Evolutionary conservation across 2,888 invertebrate genomes (phyloP).

Genomic region (Hirudinaria manillensis): DNA sequence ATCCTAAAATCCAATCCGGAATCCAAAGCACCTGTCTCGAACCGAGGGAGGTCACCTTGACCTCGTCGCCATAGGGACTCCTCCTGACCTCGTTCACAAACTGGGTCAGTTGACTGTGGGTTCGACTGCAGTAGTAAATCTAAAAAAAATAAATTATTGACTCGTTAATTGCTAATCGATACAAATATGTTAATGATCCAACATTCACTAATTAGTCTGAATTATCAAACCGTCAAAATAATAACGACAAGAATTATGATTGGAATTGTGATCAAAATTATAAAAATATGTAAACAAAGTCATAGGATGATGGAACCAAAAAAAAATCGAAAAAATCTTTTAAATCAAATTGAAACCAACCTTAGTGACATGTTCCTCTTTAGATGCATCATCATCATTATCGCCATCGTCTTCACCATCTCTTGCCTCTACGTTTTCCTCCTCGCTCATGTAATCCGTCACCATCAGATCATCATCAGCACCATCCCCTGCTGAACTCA

Average conservation of each 20-base stretch:
- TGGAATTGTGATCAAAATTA: too few relatives aligned
- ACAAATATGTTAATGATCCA: too few relatives aligned
- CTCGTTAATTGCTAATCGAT: too few relatives aligned
- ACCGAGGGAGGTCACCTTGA: conserved; percentile 75
- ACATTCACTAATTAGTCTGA: too few relatives aligned
- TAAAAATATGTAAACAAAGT: too few relatives aligned
- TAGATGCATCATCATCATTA: conserved; percentile 42
- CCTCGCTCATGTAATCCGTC: conserved; percentile 50
- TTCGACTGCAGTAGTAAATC: conserved; percentile 90
- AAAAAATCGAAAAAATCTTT: not conserved
- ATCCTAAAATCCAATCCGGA: too few relatives aligned
- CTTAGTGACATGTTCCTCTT: conserved; percentile 48
- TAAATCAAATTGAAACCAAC: conserved; percentile 37
- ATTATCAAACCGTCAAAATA: too few relatives aligned
- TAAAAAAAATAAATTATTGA: conserved; percentile 41
- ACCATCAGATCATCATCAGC: conserved; percentile 43
- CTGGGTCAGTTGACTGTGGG: conserved; percentile 91
- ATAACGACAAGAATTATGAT: too few relatives aligned
- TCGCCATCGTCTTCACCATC: conserved; percentile 43
- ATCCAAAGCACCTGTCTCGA: conserved; percentile 65
- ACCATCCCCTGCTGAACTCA: conserved; percentile 33
- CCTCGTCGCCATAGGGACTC: conserved; percentile 66
- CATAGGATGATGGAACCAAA: too few relatives aligned
- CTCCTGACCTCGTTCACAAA: conserved; percentile 85
- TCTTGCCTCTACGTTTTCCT: conserved; percentile 45